These are phyloP conservation scores for Protomyctophum bolini DNA, from an alignment of 2,113 vertebrate species.

Conservation along the genomic window DNA sequence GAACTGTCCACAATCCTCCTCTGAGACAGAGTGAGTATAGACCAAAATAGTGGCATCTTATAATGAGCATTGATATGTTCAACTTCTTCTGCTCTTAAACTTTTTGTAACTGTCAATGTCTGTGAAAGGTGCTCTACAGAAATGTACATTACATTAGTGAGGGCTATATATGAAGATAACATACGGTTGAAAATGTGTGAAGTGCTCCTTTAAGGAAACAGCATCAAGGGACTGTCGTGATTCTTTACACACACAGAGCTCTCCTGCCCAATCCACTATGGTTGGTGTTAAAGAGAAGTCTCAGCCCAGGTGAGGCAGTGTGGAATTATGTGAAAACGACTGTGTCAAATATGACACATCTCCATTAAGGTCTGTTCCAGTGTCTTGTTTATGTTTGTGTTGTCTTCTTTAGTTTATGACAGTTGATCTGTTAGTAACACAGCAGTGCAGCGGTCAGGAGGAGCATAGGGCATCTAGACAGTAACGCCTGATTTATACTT, in stretches of 20 bases:
- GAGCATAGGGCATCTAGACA: neutral
- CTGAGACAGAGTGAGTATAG: too few species aligned
- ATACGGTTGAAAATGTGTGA: too few species aligned
- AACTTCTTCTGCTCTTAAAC: too few species aligned
- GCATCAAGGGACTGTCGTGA: slow-evolving; percentile 3
- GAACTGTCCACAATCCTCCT: too few species aligned
- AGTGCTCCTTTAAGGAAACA: slow-evolving; percentile 11
- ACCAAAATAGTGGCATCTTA: too few species aligned
- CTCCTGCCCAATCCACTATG: slow-evolving; percentile 14
- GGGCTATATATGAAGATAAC: too few species aligned
- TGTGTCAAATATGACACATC: slow-evolving; percentile 67
- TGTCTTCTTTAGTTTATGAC: slow-evolving; percentile 63
- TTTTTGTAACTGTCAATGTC: too few species aligned
- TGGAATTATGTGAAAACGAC: slow-evolving; percentile 24
- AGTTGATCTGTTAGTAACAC: slow-evolving; percentile 74
- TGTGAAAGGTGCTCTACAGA: too few species aligned
- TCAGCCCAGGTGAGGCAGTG: slow-evolving; percentile 35
- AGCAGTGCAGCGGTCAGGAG: slow-evolving; percentile 57
- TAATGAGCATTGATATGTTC: too few species aligned
- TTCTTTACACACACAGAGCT: neutral
- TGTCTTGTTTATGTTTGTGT: slow-evolving; percentile 59
- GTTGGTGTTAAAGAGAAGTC: slow-evolving; percentile 29
- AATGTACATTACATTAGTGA: too few species aligned
- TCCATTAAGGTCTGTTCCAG: slow-evolving; percentile 74
- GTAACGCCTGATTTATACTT: too few species aligned